These are phyloP conservation scores for Thamnophis elegans DNA, from an alignment of 2,797 vertebrate species.

Conservation along the genomic window DNA sequence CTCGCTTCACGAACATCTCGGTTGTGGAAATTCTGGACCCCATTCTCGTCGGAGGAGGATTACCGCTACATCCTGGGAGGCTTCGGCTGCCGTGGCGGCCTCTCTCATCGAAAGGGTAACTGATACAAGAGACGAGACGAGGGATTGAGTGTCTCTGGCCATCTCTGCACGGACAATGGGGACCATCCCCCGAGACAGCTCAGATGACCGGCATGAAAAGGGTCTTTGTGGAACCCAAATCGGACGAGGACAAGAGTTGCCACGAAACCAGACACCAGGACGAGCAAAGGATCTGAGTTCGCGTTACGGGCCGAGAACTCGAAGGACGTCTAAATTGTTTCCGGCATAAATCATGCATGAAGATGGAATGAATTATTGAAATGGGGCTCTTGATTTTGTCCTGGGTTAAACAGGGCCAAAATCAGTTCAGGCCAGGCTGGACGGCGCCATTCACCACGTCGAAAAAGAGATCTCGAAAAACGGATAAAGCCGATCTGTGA, in stretches of 20 bases:
- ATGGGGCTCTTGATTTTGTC: background rate
- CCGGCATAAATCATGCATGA: background rate
- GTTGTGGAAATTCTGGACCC: fast-evolving
- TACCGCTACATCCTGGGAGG: background rate
- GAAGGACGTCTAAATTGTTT: background rate
- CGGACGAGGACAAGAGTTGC: constrained; percentile 29
- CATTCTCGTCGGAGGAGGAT: fast-evolving
- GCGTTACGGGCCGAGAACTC: constrained; percentile 9
- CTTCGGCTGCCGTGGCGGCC: background rate
- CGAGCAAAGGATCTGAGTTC: background rate
- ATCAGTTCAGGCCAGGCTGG: too few relatives aligned
- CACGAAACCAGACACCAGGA: constrained; percentile 48
- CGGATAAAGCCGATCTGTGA: background rate
- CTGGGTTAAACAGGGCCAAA: too few relatives aligned
- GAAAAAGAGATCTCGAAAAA: background rate
- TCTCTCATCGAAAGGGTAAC: background rate
- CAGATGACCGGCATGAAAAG: constrained; percentile 39
- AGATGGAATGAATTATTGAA: background rate
- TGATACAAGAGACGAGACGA: fast-evolving
- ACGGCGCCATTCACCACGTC: too few relatives aligned
- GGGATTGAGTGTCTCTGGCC: constrained; percentile 41
- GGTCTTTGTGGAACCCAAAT: constrained; percentile 43
- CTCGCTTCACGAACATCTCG: background rate
- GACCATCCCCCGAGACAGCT: background rate
- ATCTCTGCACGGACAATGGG: background rate